Percentiles rank a stretch among this genome's conserved stretches.
These are phyloP conservation scores for Scaptomyza hsui DNA, from an alignment of 1,140 invertebrate genomes.

Conservation along the genomic window DNA sequence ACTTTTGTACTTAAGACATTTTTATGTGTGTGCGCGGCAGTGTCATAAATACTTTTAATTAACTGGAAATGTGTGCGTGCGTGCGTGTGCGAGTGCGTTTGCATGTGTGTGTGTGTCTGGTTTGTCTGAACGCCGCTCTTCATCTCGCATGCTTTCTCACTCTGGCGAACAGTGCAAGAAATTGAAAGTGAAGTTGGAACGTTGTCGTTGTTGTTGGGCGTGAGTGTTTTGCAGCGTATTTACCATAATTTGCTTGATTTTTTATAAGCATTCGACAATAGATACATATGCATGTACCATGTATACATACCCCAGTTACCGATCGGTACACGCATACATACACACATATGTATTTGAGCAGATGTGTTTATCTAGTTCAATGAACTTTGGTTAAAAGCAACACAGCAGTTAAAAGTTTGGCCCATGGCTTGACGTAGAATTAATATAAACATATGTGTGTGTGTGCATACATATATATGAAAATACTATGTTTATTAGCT, in stretches of 20 bases:
- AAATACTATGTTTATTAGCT: not conserved
- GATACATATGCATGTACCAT: conserved; percentile 26
- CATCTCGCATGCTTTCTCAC: conserved; percentile 19
- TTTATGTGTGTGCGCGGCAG: conserved; percentile 37
- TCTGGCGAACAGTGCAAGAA: conserved; percentile 36
- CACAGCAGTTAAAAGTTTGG: not conserved
- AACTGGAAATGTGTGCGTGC: conserved; percentile 65
- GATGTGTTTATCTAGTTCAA: conserved; percentile 63
- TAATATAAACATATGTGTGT: not conserved
- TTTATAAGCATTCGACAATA: conserved; percentile 40
- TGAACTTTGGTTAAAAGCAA: conserved; percentile 44
- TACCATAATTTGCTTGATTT: conserved; percentile 70
- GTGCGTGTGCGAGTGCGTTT: conserved; percentile 17
- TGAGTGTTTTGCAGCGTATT: conserved; percentile 61
- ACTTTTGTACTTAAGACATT: conserved; percentile 66
- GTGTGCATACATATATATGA: not conserved
- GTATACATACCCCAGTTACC: conserved; percentile 36
- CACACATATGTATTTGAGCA: conserved; percentile 54
- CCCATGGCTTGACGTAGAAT: not conserved
- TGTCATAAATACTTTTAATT: conserved; percentile 80
- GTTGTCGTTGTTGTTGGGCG: conserved; percentile 30
- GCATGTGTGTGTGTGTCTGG: conserved; percentile 6
- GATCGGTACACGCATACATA: conserved; percentile 30
- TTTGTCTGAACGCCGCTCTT: not conserved
- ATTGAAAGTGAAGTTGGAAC: conserved; percentile 38